These are phyloP conservation scores for Apodemus speciosus DNA, from an alignment of 2,113 vertebrate species.

Conservation along the genomic window DNA sequence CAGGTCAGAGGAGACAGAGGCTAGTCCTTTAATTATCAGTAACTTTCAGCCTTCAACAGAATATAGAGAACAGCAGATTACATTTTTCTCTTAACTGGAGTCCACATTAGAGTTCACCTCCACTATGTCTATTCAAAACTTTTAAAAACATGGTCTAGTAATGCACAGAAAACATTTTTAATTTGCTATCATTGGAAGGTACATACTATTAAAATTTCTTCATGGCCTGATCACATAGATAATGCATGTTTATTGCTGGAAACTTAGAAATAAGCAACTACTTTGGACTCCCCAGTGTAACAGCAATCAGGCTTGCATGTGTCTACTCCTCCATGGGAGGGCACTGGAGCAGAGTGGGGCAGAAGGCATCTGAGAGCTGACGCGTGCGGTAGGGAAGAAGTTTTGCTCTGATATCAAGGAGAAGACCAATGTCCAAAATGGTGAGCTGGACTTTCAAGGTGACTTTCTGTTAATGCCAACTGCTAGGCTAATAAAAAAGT, in stretches of 20 bases:
- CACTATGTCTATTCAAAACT: neutral
- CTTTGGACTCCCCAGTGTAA: neutral
- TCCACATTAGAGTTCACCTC: neutral
- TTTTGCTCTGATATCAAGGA: neutral
- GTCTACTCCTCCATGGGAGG: neutral
- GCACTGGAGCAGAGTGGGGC: neutral
- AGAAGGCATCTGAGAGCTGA: neutral
- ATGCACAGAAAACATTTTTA: conserved; percentile 17
- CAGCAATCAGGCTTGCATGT: neutral
- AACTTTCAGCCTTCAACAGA: neutral
- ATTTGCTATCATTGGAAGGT: neutral
- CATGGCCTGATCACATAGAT: neutral
- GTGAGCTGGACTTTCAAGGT: neutral
- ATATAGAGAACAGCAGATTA: neutral
- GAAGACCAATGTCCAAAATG: neutral
- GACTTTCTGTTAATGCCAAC: neutral
- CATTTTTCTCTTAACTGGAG: neutral
- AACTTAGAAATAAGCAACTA: neutral
- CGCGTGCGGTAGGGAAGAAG: neutral
- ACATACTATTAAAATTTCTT: neutral
- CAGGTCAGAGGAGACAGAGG: neutral
- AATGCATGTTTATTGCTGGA: neutral
- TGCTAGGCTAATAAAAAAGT: neutral
- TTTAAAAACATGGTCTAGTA: neutral
- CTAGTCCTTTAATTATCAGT: conserved; percentile 1